Evolutionary conservation across 2,113 vertebrate species (phyloP), one percentile per base, ranked within the genome.

Genomic region (Edolisoma coerulescens): DNA sequence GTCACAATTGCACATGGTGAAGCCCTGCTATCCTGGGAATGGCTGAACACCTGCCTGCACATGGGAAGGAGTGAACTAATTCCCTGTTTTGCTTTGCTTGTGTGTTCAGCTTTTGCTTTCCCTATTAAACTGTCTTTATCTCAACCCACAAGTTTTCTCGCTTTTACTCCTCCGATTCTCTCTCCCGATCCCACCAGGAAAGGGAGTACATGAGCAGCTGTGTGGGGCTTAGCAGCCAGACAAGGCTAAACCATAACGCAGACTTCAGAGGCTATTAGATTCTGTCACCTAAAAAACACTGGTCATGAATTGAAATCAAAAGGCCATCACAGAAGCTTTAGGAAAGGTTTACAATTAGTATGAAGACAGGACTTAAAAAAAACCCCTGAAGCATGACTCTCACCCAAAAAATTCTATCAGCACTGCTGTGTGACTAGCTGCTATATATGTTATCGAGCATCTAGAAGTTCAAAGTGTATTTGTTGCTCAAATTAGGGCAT

Each of bases 181-280:
- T 37, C 37, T 75, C 44, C 23, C 1, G 0, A 33, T 39, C 23
- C 57, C 33, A 52, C 13, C 33, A n/a, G 18, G 24, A 16, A 74
- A 30, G 44, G 33, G 11, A 78, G 20, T 24, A 23, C 1, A 0
- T 17, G 19, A 63, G 32, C 1, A 0, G 32, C 11, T 56, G 3
- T 33, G 23, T 14, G 33, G 23, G 37, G 20, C 28, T 50, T 15
- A 28, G 33, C 1, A 64, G 23, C 20, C 28, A 57, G 11, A n/a
- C 12, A 30, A 64, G 57, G 73, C 53, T 39, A 71, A 71, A 78
- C 33, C n/a, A 13, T 3, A 7, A 18, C 14, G 57, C 26, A 20
- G 20, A 28, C 53, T 76, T 33, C 77, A 87, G 11, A 81, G 3
- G 60, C 12, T 60, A 35, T 80, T 41, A 56, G 33, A 35, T 64